Evolutionary conservation across 2,797 vertebrate genomes (phyloP), one percentile per base, ranked within the genome.

Genomic region (Argyrosomus regius): DNA sequence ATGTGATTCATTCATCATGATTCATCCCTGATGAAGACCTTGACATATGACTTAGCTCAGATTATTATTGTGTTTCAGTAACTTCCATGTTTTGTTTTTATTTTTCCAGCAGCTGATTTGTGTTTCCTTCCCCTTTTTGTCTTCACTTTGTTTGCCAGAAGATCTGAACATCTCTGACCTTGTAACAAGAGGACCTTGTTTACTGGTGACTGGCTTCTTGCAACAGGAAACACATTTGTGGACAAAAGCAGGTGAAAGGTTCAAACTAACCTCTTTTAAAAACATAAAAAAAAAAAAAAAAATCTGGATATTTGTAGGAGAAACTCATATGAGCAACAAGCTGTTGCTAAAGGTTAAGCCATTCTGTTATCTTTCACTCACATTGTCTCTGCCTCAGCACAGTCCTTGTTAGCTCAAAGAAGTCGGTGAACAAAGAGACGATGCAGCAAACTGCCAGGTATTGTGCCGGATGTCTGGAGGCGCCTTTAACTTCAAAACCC

Each of bases 401-500:
- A 7, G 45, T 13, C 58, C 46, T 74, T 48, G 53, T 74, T 61
- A 64, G 62, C 68, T 84, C 67, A 79, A 81, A 81, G 72, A 80
- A 71, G 58, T 65, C 48, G 0, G 57, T 0, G 43, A 85, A 87
- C 72, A 87, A 88, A 88, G 76, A 53, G 39, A 53, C 0, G 22
- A 56, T 18, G 31, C 75, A 69, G 41, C 58, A 75, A 69, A 72
- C 72, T 62, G 71, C 50, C 57, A 80, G 66, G 39, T 64, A 71
- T 74, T 78, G 75, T 73, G 60, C 26, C 49, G 71, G 31, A 78
- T 85, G 70, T 75, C 77, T 86, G 59, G 46, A 84, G 78, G 78
- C 31, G 50, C 18, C 64, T 80, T 84, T 39, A 67, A 84, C 84
- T 79, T 87, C 74, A 75, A 85, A 83, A 77, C 24, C 41, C 48